Percentiles rank a stretch among this genome's conserved stretches.
phyloP scores from a whole-genome alignment of 2,113 vertebrate genomes.

The Oceanites oceanicus region DNA sequence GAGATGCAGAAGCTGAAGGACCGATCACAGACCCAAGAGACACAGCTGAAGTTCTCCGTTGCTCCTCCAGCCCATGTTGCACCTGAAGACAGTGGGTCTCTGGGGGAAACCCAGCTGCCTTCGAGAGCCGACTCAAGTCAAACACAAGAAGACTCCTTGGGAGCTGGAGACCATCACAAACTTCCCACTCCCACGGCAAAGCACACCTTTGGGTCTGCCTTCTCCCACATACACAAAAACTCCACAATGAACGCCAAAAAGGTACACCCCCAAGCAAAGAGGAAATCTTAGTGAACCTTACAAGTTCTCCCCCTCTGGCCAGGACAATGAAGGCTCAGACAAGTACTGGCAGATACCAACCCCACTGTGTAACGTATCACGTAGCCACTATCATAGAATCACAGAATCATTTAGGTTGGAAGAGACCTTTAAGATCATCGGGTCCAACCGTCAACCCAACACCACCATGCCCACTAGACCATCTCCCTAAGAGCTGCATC shows the following conservation, averaged over 20 bases:
- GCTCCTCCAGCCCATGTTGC: neutral
- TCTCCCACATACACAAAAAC: neutral
- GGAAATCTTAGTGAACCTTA: neutral
- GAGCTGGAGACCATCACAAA: neutral
- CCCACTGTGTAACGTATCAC: fast-evolving
- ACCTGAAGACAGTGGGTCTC: fast-evolving
- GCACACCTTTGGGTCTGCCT: neutral
- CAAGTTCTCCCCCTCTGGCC: neutral
- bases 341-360: neutral
- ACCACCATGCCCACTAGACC: too few species aligned
- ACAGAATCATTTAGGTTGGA: too few species aligned
- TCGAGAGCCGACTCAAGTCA: neutral
- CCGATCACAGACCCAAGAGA: neutral
- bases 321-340: neutral
- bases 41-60: neutral
- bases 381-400: neutral
- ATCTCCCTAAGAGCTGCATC: too few species aligned
- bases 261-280: neutral
- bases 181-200: neutral
- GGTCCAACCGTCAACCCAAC: too few species aligned
- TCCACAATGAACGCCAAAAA: neutral
- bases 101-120: neutral
- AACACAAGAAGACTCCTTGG: neutral
- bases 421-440: too few species aligned
- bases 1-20: neutral